Evolutionary conservation across 1,140 invertebrate species (phyloP).

Genomic region (Rhynchophorus ferrugineus): DNA sequence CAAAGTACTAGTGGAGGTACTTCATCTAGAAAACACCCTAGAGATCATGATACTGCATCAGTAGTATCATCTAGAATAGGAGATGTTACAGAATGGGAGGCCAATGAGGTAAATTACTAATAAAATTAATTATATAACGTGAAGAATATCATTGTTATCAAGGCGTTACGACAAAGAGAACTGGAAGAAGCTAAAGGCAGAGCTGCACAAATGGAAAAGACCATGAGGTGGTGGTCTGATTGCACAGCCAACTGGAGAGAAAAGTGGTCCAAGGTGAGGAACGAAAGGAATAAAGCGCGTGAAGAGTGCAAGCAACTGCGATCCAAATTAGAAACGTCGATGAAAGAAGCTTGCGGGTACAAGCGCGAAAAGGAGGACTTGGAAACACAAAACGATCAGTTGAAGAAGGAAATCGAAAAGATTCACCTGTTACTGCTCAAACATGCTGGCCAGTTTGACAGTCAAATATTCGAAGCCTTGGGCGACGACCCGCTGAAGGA

Average conservation of each 20-base stretch:
- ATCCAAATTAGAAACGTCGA: slow-evolving; percentile 66
- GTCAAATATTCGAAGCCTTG: slow-evolving; percentile 43
- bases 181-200: slow-evolving; percentile 83
- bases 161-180: slow-evolving; percentile 68
- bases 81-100: slow-evolving; percentile 59
- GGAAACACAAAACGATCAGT: slow-evolving; percentile 69
- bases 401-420: slow-evolving; percentile 74
- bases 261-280: slow-evolving; percentile 91
- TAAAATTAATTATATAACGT: slow-evolving; percentile 3
- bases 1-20: slow-evolving; percentile 49
- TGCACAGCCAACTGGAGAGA: slow-evolving; percentile 88
- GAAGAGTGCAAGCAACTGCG: slow-evolving; percentile 79
- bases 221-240: slow-evolving; percentile 96
- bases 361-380: slow-evolving; percentile 77
- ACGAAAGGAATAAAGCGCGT: slow-evolving; percentile 77
- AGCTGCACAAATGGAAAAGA: slow-evolving; percentile 96
- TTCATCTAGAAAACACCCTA: slow-evolving; percentile 44
- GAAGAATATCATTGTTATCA: slow-evolving; percentile 7
- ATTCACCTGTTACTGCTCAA: slow-evolving; percentile 59
- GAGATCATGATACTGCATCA: slow-evolving; percentile 46
- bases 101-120: slow-evolving; percentile 52
- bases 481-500: slow-evolving; percentile 42
- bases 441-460: slow-evolving; percentile 59
- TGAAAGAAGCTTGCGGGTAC: slow-evolving; percentile 67
- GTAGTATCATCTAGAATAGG: slow-evolving; percentile 47